These are phyloP conservation scores for Psittacara wagleri DNA, from an alignment of 2,113 vertebrate genomes.

Conservation along the genomic window DNA sequence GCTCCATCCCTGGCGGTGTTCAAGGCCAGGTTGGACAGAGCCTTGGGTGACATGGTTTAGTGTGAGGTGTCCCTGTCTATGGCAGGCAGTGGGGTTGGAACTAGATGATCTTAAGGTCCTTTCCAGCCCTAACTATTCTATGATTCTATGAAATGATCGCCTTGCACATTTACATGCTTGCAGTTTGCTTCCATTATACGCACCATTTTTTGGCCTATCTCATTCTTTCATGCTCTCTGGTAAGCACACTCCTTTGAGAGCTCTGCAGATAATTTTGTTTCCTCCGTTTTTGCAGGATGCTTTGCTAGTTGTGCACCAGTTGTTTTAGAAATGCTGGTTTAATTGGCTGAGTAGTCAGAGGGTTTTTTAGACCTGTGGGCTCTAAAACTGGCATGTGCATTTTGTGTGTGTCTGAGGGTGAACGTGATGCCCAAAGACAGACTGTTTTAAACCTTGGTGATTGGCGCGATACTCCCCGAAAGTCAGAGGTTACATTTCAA, in stretches of 20 bases:
- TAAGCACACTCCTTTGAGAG: neutral
- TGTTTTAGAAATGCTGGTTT: neutral
- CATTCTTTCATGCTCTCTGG: neutral
- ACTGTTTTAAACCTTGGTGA: neutral
- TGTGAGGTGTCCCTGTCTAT: too few relatives aligned
- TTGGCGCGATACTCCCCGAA: neutral
- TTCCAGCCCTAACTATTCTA: too few relatives aligned
- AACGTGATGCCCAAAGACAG: neutral
- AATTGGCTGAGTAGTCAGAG: neutral
- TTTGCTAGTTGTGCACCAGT: neutral
- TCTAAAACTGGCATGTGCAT: neutral
- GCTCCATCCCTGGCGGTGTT: too few relatives aligned
- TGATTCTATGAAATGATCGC: neutral
- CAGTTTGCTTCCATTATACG: constrained; percentile 28
- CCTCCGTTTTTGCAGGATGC: neutral
- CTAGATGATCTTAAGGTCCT: too few relatives aligned
- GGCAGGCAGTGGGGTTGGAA: too few relatives aligned
- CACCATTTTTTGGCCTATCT: neutral
- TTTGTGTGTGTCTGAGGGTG: neutral
- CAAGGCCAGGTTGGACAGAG: too few relatives aligned
- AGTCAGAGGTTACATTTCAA: constrained; percentile 53
- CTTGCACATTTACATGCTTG: constrained; percentile 18
- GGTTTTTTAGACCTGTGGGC: neutral
- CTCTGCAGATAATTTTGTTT: neutral
- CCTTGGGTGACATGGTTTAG: too few relatives aligned